Percentiles rank a stretch among this genome's conserved stretches.
Conservation (phyloP, 2,113 vertebrate genomes). For the Ctenodactylus gundi region DNA sequence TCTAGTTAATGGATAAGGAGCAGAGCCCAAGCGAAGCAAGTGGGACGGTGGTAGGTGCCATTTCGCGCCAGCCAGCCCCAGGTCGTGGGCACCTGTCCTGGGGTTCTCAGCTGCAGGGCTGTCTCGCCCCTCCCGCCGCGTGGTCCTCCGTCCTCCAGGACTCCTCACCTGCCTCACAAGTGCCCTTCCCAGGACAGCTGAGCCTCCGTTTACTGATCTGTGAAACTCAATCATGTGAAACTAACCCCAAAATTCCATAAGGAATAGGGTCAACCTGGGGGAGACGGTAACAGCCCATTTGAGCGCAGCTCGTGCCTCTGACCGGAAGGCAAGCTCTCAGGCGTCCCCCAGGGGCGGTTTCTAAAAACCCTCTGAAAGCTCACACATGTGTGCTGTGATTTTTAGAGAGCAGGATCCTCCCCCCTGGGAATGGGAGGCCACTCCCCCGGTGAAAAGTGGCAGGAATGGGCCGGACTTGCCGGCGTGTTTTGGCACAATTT, state of each 20-base stretch:
- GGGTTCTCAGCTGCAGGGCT: too few species aligned
- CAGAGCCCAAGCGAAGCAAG: background rate
- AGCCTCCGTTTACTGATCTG: slow-evolving; percentile 9
- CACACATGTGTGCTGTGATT: slow-evolving; percentile 66
- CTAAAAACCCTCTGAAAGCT: slow-evolving; percentile 62
- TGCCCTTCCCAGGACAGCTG: background rate
- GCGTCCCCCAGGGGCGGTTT: slow-evolving; percentile 61
- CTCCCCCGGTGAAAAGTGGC: background rate
- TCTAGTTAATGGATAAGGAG: background rate
- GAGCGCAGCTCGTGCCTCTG: slow-evolving; percentile 62
- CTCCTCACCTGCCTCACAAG: background rate
- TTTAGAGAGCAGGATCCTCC: slow-evolving; percentile 63
- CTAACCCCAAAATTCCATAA: slow-evolving; percentile 65
- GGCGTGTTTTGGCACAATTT: slow-evolving; percentile 26
- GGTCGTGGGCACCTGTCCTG: background rate
- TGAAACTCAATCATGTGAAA: slow-evolving; percentile 73
- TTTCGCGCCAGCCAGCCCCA: background rate
- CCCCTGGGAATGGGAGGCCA: slow-evolving; percentile 48
- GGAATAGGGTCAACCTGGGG: slow-evolving; percentile 66
- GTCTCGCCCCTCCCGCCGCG: background rate
- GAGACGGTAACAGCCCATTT: slow-evolving; percentile 75
- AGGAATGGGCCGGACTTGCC: background rate
- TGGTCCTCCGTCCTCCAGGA: background rate
- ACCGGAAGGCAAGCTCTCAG: slow-evolving; percentile 72
- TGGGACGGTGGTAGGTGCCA: background rate